Evolutionary conservation across 2,888 invertebrate genomes (phyloP), one percentile per base, ranked within the genome.

Genomic region (Ormyrus nitidulus): DNA sequence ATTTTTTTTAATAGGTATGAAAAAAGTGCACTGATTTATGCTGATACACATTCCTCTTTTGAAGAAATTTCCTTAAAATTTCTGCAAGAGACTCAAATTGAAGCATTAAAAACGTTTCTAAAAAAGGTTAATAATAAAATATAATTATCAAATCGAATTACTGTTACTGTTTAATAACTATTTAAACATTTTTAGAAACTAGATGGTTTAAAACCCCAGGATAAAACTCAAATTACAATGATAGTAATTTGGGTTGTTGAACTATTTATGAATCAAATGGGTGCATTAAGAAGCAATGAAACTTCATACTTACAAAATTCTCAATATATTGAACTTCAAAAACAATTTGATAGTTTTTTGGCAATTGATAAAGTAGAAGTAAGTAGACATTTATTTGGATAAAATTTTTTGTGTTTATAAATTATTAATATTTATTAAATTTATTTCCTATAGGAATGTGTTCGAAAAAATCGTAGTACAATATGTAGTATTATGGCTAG

Each of bases 191-290:
- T 85, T 13, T 82, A 92, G 90, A 97, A 98, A 90, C 91, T 99
- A 72, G 94, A 95, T 44, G 93, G 93, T 49, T 89, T 97, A 11
- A 93, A 93, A 53, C 91, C 93, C 1, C 94, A 94, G 85, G 97
- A 98, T 84, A 95, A 95, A 87, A 96, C 98, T 0, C 96, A 98
- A 86, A 94, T 96, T 69, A 97, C 98, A 0, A 96, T 98, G 94
- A 93, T 99, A 56, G 96, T 98, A 0, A 94, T 98, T 75, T 99
- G 99, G 99, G 93, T 99, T 84, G 94, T 97, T 0, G 99, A 99
- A 90, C 92, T 99, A 51, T 98, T 96, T 90, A 92, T 99, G 83
- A 96, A 96, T 75, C 96, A 98, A 90, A 92, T 99, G 77, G 97
- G 97, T n/a, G 92, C 94, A 64, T 91, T 96, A 66, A 91, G 94